These are phyloP conservation scores for Chaetops frenatus DNA, from an alignment of 2,113 vertebrate species.

Conservation along the genomic window DNA sequence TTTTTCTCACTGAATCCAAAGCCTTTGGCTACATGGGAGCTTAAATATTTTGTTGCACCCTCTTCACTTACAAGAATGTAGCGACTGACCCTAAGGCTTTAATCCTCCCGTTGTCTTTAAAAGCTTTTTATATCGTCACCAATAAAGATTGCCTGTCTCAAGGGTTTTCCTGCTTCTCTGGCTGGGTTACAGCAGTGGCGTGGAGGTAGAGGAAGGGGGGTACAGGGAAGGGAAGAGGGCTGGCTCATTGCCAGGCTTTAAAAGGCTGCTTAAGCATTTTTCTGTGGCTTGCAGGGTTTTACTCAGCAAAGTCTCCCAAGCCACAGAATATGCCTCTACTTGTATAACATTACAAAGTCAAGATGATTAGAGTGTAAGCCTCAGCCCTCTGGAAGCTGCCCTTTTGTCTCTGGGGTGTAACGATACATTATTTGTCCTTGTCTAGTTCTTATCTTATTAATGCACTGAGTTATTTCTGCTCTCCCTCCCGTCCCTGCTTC, in stretches of 20 bases:
- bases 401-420: slow-evolving; percentile 60
- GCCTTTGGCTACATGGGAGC: background rate
- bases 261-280: slow-evolving; percentile 67
- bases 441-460: slow-evolving; percentile 51
- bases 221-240: background rate
- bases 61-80: background rate
- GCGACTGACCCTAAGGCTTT: background rate
- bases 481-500: background rate
- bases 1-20: background rate
- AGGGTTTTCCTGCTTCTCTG: slow-evolving; percentile 16
- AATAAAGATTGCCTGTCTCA: slow-evolving; percentile 39
- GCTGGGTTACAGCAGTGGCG: background rate
- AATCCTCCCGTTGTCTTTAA: slow-evolving; percentile 43
- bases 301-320: slow-evolving; percentile 62
- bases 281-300: slow-evolving; percentile 59
- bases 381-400: slow-evolving; percentile 54
- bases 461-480: background rate
- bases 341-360: slow-evolving; percentile 65
- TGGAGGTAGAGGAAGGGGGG: background rate
- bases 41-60: slow-evolving; percentile 31
- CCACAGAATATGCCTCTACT: slow-evolving; percentile 62
- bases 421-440: slow-evolving; percentile 27
- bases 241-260: slow-evolving; percentile 54
- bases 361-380: slow-evolving; percentile 56
- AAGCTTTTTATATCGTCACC: slow-evolving; percentile 30